Conservation (phyloP, 2,888 invertebrate species). For the Ophioninae sp. region DNA sequence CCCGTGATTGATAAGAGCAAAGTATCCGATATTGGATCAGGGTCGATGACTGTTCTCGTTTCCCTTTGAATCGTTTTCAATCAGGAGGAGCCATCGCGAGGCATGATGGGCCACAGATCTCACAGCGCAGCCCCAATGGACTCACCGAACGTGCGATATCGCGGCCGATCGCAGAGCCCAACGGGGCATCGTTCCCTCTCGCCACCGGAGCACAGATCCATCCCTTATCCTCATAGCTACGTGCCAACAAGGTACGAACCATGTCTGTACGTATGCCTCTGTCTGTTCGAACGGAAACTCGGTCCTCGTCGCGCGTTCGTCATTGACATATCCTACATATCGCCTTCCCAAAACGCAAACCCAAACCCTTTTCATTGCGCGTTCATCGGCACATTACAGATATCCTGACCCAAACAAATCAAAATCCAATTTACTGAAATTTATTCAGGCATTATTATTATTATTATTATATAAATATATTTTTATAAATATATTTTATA, state of each 20-base stretch:
- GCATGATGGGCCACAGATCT: slow-evolving; percentile 87
- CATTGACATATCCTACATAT: background rate
- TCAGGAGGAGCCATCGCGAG: slow-evolving; percentile 81
- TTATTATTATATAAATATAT: background rate
- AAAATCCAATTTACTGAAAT: background rate
- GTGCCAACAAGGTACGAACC: slow-evolving; percentile 82
- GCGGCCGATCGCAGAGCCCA: slow-evolving; percentile 91
- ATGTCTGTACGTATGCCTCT: background rate
- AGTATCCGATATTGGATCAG: too few species aligned
- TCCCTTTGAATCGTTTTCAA: slow-evolving; percentile 53
- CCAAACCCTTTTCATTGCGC: slow-evolving; percentile 34
- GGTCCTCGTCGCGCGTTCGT: slow-evolving; percentile 37
- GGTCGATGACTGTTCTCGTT: background rate
- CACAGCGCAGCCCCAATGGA: slow-evolving; percentile 93
- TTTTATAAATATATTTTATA: too few species aligned
- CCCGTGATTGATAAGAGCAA: background rate
- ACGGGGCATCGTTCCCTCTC: slow-evolving; percentile 89
- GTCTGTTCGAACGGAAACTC: slow-evolving; percentile 3
- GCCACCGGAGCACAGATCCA: slow-evolving; percentile 87
- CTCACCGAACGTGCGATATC: slow-evolving; percentile 83
- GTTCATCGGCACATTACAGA: slow-evolving; percentile 29
- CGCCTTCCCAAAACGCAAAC: background rate
- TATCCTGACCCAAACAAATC: background rate
- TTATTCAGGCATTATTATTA: background rate
- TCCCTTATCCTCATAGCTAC: slow-evolving; percentile 85